Base-by-base conservation (phyloP, 2,113 vertebrate species). In the Atractosteus spatula region DNA sequence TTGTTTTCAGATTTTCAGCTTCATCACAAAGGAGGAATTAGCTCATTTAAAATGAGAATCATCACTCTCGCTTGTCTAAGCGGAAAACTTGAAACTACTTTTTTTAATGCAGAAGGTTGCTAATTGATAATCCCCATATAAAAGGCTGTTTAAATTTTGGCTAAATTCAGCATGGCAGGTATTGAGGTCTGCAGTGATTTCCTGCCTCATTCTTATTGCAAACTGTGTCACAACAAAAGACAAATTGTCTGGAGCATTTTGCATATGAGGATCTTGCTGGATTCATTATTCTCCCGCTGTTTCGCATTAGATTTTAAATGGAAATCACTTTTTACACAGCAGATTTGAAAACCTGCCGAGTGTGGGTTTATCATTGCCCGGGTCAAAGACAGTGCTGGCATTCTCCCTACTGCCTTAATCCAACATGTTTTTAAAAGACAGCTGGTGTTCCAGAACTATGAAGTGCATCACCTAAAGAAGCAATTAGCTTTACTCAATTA, bases 261-360 rank as follows among this genome's bases (percentile, higher is more conserved):
- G 10, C 11, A 13, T 59, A 7, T 59, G 57, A 59, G 57, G 57
- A 3, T 3, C 6, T 17, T 4, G 45, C 66, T 10, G 16, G 7
- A 43, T 43, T 66, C 10, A n/a, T n/a, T 66, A 66, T 66, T 44
- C 65, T 43, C 13, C 42, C 7, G 42, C 65, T 44, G 65, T 66
- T 47, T 8, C 44, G 3, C 45, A 3, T 45, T 47, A 47, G n/a
- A 55, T 54, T 54, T 54, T 14, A 54, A 55, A 68, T 11, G 45
- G 66, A 55, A 68, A 68, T 17, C n/a, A 54, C 5, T 13, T 11
- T 10, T 17, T 16, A 51, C 14, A 55, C 13, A 45, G n/a, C 44
- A n/a, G 14, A 45, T 68, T 4, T 5, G 47, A 54, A n/a, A n/a
- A 41, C n/a, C 42, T 43, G 41, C 42, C 13, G 65, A 45, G 3